Evolutionary conservation across 2,113 vertebrate species (phyloP).

Genomic region (Rhinopomastus cyanomelas): DNA sequence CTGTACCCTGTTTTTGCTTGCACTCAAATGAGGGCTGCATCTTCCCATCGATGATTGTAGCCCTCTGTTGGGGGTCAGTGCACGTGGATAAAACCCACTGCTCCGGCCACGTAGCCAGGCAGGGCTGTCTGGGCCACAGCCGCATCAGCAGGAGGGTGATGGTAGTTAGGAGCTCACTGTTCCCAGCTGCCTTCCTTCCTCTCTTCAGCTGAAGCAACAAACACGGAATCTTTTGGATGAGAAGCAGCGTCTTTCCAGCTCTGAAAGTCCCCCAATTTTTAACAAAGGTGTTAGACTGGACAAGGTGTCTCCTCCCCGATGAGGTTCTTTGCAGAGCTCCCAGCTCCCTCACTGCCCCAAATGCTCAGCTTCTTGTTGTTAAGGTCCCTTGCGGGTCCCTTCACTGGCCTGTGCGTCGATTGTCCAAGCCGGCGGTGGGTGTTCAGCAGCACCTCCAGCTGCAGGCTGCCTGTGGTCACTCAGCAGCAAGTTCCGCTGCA

Average conservation of each 20-base stretch:
- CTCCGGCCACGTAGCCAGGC: conserved; percentile 28
- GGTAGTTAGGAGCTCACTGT: conserved; percentile 24
- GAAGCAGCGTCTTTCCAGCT: background rate
- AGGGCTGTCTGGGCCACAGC: background rate
- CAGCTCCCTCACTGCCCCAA: background rate
- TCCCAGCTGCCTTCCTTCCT: background rate
- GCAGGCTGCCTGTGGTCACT: conserved; percentile 17
- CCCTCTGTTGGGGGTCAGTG: conserved; percentile 62
- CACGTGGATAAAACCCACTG: conserved; percentile 23
- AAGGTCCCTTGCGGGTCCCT: background rate
- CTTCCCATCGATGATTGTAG: conserved; percentile 55
- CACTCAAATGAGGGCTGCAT: conserved; percentile 51
- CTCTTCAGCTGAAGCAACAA: background rate
- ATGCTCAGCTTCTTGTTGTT: background rate
- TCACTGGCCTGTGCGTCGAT: background rate
- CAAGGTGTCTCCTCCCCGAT: background rate
- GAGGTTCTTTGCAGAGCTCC: background rate
- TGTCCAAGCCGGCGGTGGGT: conserved; percentile 23
- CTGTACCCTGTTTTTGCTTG: background rate
- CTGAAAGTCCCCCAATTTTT: background rate
- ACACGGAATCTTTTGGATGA: background rate
- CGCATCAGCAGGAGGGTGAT: conserved; percentile 9
- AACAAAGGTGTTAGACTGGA: background rate
- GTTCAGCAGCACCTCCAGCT: background rate
- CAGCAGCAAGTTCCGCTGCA: background rate